phyloP scores from a whole-genome alignment of 2,888 invertebrate species.

The Prosapia bicincta region DNA sequence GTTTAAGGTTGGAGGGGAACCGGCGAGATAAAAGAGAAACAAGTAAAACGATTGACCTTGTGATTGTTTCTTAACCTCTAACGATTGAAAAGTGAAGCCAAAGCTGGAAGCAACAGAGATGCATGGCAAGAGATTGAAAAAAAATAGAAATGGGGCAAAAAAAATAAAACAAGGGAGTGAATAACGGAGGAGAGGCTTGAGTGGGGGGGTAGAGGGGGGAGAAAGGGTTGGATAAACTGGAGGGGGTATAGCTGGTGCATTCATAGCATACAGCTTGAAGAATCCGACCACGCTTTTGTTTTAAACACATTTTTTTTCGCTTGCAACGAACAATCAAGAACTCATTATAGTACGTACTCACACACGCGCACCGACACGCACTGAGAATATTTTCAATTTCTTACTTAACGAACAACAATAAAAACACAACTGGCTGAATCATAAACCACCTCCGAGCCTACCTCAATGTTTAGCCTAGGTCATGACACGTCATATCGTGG shows the following conservation, averaged over 20 bases:
- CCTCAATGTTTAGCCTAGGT: slow-evolving; percentile 13
- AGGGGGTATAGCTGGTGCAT: slow-evolving; percentile 28
- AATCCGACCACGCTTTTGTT: background rate
- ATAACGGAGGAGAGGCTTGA: slow-evolving; percentile 20
- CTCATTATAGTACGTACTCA: background rate
- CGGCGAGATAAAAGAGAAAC: background rate
- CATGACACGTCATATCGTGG: slow-evolving; percentile 15
- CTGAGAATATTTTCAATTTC: background rate
- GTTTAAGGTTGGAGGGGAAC: background rate
- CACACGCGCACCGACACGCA: background rate
- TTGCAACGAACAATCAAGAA: slow-evolving; percentile 2
- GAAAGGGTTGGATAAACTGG: slow-evolving; percentile 12
- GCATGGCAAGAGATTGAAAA: slow-evolving; percentile 19
- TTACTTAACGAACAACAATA: slow-evolving; percentile 1
- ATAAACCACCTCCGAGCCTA: background rate
- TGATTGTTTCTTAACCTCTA: slow-evolving; percentile 14
- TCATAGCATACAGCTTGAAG: slow-evolving; percentile 4
- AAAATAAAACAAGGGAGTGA: slow-evolving; percentile 31
- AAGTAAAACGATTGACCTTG: slow-evolving; percentile 4
- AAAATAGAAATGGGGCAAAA: slow-evolving; percentile 29
- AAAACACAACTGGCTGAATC: background rate
- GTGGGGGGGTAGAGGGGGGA: slow-evolving; percentile 16
- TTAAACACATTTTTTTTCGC: background rate
- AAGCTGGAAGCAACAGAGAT: slow-evolving; percentile 19
- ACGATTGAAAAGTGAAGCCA: slow-evolving; percentile 25